phyloP scores from a whole-genome alignment of 2,797 vertebrate genomes.

The Rallus crepitans region DNA sequence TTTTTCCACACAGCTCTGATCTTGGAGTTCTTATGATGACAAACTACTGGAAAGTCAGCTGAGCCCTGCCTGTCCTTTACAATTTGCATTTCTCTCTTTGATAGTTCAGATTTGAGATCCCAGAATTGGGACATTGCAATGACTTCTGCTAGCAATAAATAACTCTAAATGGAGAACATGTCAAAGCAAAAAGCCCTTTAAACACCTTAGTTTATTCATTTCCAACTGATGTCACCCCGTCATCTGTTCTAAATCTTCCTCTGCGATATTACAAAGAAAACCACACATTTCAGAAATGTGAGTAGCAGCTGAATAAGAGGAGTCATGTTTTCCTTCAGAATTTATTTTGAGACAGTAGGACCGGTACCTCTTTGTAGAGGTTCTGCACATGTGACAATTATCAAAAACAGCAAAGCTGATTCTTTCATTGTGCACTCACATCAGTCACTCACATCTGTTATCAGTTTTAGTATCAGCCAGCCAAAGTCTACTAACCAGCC shows the following conservation, averaged over 20 bases:
- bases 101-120: background rate
- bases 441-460: no score
- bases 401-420: background rate
- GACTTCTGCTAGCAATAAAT: background rate
- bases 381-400: background rate
- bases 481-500: conserved; percentile 41
- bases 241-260: background rate
- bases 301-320: background rate
- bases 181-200: background rate
- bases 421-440: background rate
- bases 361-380: background rate
- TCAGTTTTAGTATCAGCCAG: conserved; percentile 16
- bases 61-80: background rate
- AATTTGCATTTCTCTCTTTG: background rate
- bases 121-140: background rate
- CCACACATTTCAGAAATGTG: background rate
- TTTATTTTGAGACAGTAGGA: background rate
- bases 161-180: background rate
- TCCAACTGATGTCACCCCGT: background rate
- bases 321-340: background rate
- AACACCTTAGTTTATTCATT: background rate
- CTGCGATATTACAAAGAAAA: background rate
- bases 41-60: background rate
- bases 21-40: background rate
- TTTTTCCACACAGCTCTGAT: background rate